Evolutionary conservation across 1,140 invertebrate species (phyloP).

Genomic region (Meloidogyne floridensis): DNA sequence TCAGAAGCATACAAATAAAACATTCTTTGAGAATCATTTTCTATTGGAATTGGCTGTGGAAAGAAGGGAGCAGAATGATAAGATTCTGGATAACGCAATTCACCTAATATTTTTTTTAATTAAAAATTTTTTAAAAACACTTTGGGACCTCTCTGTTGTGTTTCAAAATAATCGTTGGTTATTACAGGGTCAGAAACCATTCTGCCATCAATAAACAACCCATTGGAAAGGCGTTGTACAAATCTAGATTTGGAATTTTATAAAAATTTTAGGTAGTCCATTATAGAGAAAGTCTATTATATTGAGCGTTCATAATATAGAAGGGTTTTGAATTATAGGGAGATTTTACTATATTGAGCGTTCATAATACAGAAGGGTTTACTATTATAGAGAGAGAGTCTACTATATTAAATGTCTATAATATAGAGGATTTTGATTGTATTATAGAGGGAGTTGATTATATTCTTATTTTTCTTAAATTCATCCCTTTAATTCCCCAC

Average conservation of each 20-base stretch:
- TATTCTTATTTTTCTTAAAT: constrained; percentile 8
- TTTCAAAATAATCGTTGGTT: constrained; percentile 64
- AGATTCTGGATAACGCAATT: constrained; percentile 53
- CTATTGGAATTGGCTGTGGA: constrained; percentile 48
- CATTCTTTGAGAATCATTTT: constrained; percentile 59
- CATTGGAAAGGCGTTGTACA: constrained; percentile 57
- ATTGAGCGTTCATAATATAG: background rate
- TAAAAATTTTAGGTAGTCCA: too few species aligned
- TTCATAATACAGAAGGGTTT: background rate
- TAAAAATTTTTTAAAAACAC: background rate
- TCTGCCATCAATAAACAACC: constrained; percentile 61
- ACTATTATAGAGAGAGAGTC: background rate
- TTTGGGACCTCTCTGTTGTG: constrained; percentile 58
- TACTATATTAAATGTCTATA: too few species aligned
- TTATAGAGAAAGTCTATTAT: too few species aligned
- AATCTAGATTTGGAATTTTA: constrained; percentile 43
- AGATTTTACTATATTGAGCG: too few species aligned
- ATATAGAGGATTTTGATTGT: background rate
- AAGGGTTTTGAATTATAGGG: background rate
- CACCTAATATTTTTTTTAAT: constrained; percentile 40
- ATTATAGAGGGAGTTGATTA: too few species aligned
- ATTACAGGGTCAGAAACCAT: constrained; percentile 59
- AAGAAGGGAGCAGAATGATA: constrained; percentile 43
- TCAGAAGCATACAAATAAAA: constrained; percentile 65
- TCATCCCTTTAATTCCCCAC: background rate